A percentile compares a stretch with the other conserved stretches of the same genome.
These are phyloP conservation scores for Zygogramma bicolorata DNA, from an alignment of 2,888 invertebrate species.

Conservation along the genomic window DNA sequence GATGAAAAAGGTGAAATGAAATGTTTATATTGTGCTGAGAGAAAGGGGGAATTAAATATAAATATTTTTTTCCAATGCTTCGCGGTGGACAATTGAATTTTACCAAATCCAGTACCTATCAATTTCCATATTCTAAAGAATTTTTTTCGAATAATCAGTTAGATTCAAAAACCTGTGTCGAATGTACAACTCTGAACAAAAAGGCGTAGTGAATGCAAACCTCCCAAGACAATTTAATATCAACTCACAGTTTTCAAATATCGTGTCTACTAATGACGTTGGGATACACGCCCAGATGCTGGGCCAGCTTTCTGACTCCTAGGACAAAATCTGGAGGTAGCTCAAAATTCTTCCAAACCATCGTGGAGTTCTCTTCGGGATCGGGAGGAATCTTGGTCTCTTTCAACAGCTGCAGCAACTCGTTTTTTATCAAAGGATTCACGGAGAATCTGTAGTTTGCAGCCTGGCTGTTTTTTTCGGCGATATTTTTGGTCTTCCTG, in stretches of 20 bases:
- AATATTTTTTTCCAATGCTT: no score
- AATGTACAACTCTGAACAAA: neutral
- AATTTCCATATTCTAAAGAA: no score
- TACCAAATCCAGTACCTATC: no score
- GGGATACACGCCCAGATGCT: constrained; percentile 35
- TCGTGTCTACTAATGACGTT: constrained; percentile 29
- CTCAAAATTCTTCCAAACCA: constrained; percentile 41
- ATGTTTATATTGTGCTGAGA: no score
- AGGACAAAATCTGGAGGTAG: constrained; percentile 36
- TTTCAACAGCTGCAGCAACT: constrained; percentile 43
- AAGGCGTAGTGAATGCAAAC: neutral
- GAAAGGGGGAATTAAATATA: no score
- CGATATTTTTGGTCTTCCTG: constrained; percentile 40
- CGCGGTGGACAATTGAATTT: no score
- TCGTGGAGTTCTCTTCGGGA: constrained; percentile 25
- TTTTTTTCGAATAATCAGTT: no score
- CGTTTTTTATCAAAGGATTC: constrained; percentile 45
- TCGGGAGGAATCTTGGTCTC: constrained; percentile 33
- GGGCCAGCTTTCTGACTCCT: constrained; percentile 32
- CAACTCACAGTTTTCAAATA: constrained; percentile 11
- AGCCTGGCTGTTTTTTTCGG: constrained; percentile 37
- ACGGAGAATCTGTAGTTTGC: constrained; percentile 41
- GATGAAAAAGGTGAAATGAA: no score
- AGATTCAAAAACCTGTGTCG: no score
- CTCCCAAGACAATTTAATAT: neutral